Evolutionary conservation across 2,888 invertebrate species (phyloP), one percentile per base, ranked within the genome.

Genomic region (Drosophila testacea): DNA sequence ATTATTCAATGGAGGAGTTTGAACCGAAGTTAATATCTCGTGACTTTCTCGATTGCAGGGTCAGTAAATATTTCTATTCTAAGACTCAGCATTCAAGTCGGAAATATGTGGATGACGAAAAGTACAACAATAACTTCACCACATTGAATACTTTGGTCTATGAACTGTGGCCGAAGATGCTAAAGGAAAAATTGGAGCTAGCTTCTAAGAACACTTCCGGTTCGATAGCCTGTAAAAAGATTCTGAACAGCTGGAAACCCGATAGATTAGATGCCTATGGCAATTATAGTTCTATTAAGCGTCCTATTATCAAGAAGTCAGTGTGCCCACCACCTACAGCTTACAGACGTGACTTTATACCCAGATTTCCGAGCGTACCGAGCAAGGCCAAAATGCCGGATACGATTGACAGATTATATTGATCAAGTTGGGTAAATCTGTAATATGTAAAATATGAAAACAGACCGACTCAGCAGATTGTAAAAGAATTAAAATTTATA

Each of bases 191-290:
- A 5, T 41, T 30, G 2, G 11, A 39, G 13, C 4, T 39, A 11
- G 30, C 47, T n/a, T n/a, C 54, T 9, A 36, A 46, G n/a, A 46
- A 62, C 1, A 47, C 13, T 28, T 39, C 52, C 6, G 27, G 27
- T 22, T n/a, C 48, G n/a, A 5, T 34, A 1, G 46, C 46, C 6
- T 30, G 4, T 0, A 44, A 54, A 22, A 28, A 32, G 41, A 32
- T 50, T 0, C n/a, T 42, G 7, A 32, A 10, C 6, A 30, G 28
- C 10, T 30, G 16, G 22, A 54, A 27, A 1, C 64, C 47, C 0
- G 81, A 79, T 11, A 6, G 34, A 10, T 16, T 77, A 4, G 77
- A 77, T 0, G 46, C 67, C 11, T 77, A 52, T 10, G 79, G 75
- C 22, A 80, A 63, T 13, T 27, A 50, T 0, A 60, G 41, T 9